Evolutionary conservation across 2,113 vertebrate genomes (phyloP), one percentile per base, ranked within the genome.

Genomic region (Halcyon senegalensis): DNA sequence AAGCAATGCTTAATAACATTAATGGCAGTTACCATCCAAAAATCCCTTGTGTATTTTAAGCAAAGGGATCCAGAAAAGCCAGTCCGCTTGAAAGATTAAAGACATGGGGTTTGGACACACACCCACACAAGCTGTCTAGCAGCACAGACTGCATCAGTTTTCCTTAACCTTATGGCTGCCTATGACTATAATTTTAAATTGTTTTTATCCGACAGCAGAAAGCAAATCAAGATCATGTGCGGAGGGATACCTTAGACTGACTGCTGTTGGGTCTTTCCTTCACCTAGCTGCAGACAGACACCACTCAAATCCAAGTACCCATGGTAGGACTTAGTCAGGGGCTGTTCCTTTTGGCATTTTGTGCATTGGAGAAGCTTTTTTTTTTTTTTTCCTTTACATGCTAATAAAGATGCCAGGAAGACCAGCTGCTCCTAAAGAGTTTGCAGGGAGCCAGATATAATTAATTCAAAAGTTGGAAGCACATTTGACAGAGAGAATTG

Each of bases 391-490:
- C 67, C 84, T 92, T 87, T 59, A 75, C 93, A 80, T 51, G 74
- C 74, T 95, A 92, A 92, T 92, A 89, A 95, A 92, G 90, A 94
- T 85, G 91, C 87, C 77, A 91, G 84, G 84, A 93, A 76, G 77
- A 84, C 78, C 60, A 94, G 90, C 93, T 90, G 88, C 93, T 94
- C 83, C 60, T 81, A 43, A 87, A 85, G 69, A 70, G 85, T 92
- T 94, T 90, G 63, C 76, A 88, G 72, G 58, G 69, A 92, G 53
- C 84, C 78, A 90, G 69, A 87, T 78, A 92, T 83, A 93, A 94
- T 94, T 93, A 96, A 96, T 94, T 94, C 90, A 93, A 95, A 90
- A 88, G 82, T 63, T 95, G 84, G 76, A 95, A 96, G 90, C 73
- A 74, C 35, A 77, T 77, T 87, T 89, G 87, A 96, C 66, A 81